Evolutionary conservation across 2,113 vertebrate genomes (phyloP).

Genomic region (Chaetura pelagica): DNA sequence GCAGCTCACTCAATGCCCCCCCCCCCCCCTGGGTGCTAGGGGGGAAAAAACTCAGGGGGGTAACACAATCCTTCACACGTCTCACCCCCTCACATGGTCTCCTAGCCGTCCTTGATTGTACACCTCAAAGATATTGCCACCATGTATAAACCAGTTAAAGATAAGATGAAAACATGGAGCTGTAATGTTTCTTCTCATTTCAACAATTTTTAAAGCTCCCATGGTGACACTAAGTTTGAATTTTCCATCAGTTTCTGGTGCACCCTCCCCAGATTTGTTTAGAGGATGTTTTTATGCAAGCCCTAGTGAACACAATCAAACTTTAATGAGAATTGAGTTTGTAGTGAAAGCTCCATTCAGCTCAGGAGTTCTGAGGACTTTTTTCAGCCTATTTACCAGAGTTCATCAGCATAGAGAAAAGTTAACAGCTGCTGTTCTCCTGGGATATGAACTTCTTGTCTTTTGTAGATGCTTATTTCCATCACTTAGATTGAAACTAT

Average conservation of each 20-base stretch:
- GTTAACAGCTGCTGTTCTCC: background rate
- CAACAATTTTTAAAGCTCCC: conserved; percentile 11
- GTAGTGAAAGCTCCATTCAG: background rate
- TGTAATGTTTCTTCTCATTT: background rate
- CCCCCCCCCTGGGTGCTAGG: no score
- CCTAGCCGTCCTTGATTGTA: background rate
- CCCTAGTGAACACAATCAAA: background rate
- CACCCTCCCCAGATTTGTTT: conserved; percentile 9
- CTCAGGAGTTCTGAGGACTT: background rate
- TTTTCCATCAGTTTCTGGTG: conserved; percentile 15
- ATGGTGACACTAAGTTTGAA: background rate
- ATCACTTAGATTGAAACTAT: background rate
- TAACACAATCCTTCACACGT: background rate
- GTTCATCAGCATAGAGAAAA: background rate
- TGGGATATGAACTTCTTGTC: background rate
- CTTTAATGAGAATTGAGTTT: background rate
- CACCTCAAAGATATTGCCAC: background rate
- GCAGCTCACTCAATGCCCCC: no score
- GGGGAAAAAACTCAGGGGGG: no score
- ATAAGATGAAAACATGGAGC: background rate
- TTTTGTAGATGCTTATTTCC: background rate
- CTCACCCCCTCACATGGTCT: background rate
- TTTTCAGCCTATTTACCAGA: background rate
- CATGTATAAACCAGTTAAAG: background rate
- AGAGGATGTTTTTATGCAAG: background rate